Conservation (phyloP, 2,113 vertebrate species). For the Leuciscus idus region DNA sequence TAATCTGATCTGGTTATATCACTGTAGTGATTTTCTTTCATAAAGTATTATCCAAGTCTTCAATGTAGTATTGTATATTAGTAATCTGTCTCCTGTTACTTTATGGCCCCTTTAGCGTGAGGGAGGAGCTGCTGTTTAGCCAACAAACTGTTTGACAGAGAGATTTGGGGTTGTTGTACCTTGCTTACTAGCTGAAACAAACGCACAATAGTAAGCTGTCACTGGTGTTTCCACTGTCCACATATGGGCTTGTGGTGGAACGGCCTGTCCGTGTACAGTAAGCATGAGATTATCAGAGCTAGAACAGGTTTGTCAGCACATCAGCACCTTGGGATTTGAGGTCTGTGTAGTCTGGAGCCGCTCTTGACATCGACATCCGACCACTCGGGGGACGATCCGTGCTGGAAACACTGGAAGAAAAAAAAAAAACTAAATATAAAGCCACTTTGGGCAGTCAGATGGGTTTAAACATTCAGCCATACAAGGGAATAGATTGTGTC, state of each 20-base stretch:
- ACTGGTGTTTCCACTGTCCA: slow-evolving; percentile 54
- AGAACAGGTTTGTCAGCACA: slow-evolving; percentile 51
- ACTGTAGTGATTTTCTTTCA: neutral
- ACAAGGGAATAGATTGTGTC: slow-evolving; percentile 14
- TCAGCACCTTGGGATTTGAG: slow-evolving; percentile 29
- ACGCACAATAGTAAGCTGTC: slow-evolving; percentile 33
- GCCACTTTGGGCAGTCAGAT: neutral
- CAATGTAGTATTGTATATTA: neutral
- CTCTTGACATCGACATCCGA: neutral
- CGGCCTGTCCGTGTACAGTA: slow-evolving; percentile 64
- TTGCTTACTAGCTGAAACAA: slow-evolving; percentile 7
- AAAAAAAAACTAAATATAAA: slow-evolving; percentile 1
- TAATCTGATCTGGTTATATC: neutral
- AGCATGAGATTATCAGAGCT: slow-evolving; percentile 66
- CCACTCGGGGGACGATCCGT: neutral
- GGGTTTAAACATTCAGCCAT: slow-evolving; percentile 10
- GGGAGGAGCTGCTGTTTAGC: slow-evolving; percentile 18
- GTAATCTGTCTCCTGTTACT: neutral
- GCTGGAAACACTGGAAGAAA: neutral
- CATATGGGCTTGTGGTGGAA: slow-evolving; percentile 58
- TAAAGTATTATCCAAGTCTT: neutral
- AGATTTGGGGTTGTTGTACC: slow-evolving; percentile 25
- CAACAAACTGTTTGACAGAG: slow-evolving; percentile 34
- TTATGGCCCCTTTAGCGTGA: too few species aligned
- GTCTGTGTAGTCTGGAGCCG: neutral